Percentiles rank a stretch among this genome's conserved stretches.
These are phyloP conservation scores for Betta splendens DNA, from an alignment of 2,797 vertebrate genomes.

Conservation along the genomic window DNA sequence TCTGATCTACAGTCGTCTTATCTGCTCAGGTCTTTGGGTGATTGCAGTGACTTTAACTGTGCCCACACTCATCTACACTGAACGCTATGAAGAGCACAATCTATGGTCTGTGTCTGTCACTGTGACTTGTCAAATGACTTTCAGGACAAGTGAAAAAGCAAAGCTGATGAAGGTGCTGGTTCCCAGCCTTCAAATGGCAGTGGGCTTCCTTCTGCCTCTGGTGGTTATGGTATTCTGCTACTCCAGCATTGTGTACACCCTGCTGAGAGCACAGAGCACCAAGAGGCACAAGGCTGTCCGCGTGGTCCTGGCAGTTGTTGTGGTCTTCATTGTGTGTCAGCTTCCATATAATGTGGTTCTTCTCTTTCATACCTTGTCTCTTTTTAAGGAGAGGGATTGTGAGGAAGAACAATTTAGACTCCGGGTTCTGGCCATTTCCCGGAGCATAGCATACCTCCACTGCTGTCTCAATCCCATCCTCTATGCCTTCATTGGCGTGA, in stretches of 20 bases:
- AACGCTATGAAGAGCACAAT: conserved; percentile 42
- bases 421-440: conserved; percentile 67
- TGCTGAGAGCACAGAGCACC: conserved; percentile 83
- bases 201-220: conserved; percentile 89
- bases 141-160: conserved; percentile 57
- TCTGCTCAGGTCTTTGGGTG: conserved; percentile 85
- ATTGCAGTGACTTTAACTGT: conserved; percentile 79
- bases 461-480: conserved; percentile 94
- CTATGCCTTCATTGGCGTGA: conserved; percentile 93
- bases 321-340: conserved; percentile 88
- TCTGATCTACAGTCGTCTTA: conserved; percentile 72
- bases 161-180: conserved; percentile 81
- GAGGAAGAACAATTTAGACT: conserved; percentile 47
- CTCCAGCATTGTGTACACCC: conserved; percentile 77
- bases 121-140: conserved; percentile 81
- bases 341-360: conserved; percentile 88
- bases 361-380: conserved; percentile 73
- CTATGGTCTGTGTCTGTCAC: fast-evolving
- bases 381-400: conserved; percentile 78
- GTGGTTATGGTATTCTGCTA: conserved; percentile 89
- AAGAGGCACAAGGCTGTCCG: conserved; percentile 88
- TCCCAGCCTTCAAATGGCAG: conserved; percentile 82
- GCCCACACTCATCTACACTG: conserved; percentile 82
- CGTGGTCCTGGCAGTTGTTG: conserved; percentile 86
- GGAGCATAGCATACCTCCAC: conserved; percentile 89